Evolutionary conservation across 2,113 vertebrate species (phyloP).

Genomic region (Oncorhynchus kisutch): DNA sequence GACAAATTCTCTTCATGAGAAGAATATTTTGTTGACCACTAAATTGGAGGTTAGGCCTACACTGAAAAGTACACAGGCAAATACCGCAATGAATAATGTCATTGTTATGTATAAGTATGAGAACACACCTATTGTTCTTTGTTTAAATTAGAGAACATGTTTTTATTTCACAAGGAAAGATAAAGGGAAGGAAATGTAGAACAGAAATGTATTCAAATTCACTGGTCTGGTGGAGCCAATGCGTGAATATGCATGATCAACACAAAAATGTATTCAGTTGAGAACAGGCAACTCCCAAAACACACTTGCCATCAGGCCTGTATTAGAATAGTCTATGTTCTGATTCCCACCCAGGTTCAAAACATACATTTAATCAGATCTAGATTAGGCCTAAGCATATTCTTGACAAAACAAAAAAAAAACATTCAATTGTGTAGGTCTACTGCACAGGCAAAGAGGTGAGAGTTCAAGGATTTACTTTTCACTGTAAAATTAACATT

Average conservation of each 20-base stretch:
- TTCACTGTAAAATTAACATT: too few relatives aligned
- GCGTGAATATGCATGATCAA: too few relatives aligned
- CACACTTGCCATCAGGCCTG: too few relatives aligned
- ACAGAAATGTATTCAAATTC: too few relatives aligned
- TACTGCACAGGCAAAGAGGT: not conserved
- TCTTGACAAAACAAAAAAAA: not conserved
- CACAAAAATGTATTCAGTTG: too few relatives aligned
- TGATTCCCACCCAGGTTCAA: too few relatives aligned
- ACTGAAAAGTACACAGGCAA: slow-evolving; percentile 27
- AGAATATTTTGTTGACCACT: not conserved
- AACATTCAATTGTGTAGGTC: not conserved
- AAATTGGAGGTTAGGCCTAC: not conserved
- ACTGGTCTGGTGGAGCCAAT: too few relatives aligned
- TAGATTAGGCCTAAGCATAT: too few relatives aligned
- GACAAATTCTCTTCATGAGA: slow-evolving; percentile 6
- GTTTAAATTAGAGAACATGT: not conserved
- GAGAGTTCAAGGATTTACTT: not conserved
- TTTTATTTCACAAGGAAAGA: not conserved
- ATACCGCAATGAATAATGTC: not conserved
- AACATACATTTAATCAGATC: too few relatives aligned
- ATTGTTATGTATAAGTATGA: slow-evolving; percentile 3
- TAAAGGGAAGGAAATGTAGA: not conserved
- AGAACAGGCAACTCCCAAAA: too few relatives aligned
- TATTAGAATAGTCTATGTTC: too few relatives aligned
- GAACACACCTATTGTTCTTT: not conserved